Evolutionary conservation across 2,888 invertebrate genomes (phyloP).

Genomic region (Aricia artaxerxes): DNA sequence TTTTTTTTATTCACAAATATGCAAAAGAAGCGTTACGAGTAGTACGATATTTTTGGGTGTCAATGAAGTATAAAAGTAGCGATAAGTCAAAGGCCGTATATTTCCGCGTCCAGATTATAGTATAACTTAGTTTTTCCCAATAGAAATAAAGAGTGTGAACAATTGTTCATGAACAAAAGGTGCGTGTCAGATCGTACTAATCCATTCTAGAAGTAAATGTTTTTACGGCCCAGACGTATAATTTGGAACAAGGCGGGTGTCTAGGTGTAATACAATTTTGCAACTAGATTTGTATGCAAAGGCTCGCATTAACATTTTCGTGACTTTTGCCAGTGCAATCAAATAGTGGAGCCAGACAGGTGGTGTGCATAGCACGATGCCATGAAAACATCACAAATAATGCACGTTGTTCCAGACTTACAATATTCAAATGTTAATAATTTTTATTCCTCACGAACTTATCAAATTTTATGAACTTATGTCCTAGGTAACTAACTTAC

Average conservation of each 20-base stretch:
- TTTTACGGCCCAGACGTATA: constrained; percentile 4
- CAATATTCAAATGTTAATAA: neutral
- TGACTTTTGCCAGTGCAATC: constrained; percentile 42
- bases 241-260: constrained; percentile 9
- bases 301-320: constrained; percentile 38
- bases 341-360: constrained; percentile 39
- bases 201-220: constrained; percentile 3
- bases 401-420: neutral
- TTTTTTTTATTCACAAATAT: neutral
- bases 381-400: constrained; percentile 35
- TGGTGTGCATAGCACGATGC: constrained; percentile 41
- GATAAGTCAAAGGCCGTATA: neutral
- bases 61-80: too few species aligned
- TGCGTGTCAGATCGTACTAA: constrained; percentile 2
- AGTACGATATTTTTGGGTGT: too few species aligned
- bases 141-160: too few species aligned
- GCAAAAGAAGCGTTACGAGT: too few species aligned
- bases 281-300: constrained; percentile 33
- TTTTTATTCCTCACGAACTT: neutral
- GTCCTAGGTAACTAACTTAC: too few species aligned
- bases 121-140: neutral
- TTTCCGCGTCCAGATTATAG: neutral
- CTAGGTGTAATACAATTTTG: constrained; percentile 27
- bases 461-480: neutral
- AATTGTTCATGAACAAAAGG: neutral